Conservation (phyloP, 2,797 vertebrate species). For the Falco columbarius region DNA sequence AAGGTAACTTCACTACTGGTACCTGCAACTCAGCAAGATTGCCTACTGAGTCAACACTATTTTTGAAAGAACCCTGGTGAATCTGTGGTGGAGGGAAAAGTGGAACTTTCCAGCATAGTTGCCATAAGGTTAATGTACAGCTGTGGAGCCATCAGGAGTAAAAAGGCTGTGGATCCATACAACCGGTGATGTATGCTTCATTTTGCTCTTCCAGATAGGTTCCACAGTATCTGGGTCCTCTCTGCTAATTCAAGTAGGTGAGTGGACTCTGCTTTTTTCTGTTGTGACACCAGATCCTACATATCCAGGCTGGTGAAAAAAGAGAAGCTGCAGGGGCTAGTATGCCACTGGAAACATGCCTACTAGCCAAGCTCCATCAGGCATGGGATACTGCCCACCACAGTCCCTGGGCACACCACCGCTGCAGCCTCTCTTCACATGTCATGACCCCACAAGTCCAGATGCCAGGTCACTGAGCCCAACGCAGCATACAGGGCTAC, state of each 20-base stretch:
- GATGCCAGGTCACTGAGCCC: neutral
- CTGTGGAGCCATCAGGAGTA: neutral
- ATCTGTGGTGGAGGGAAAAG: neutral
- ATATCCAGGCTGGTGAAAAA: neutral
- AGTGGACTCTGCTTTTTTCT: neutral
- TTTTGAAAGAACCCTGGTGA: neutral
- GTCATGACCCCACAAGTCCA: neutral
- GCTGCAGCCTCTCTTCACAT: neutral
- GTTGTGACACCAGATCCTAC: neutral
- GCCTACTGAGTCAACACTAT: neutral
- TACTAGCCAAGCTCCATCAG: neutral
- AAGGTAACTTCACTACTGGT: neutral
- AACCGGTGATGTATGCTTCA: neutral
- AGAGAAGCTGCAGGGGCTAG: neutral
- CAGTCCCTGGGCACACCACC: neutral
- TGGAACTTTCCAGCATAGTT: fast-evolving
- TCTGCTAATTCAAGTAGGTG: neutral
- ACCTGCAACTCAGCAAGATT: neutral
- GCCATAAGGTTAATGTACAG: neutral
- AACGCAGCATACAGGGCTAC: neutral
- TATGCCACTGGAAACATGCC: neutral
- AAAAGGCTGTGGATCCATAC: neutral
- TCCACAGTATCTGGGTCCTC: neutral
- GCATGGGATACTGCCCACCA: neutral
- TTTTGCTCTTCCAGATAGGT: neutral